Conservation (phyloP, 2,113 vertebrate genomes). For the Progne subis region DNA sequence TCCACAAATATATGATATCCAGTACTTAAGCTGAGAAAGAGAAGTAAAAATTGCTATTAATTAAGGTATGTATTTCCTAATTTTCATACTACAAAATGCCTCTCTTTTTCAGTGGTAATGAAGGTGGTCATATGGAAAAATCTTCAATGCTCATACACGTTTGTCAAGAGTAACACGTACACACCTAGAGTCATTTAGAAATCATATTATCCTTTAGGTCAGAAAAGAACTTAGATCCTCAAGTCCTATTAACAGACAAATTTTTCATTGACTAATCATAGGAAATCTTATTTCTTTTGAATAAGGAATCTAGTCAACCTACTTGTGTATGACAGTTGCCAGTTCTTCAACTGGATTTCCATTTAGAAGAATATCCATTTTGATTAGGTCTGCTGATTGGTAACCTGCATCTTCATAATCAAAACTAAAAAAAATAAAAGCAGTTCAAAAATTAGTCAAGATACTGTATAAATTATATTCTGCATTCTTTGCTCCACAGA, state of each 20-base stretch:
- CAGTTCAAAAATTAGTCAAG: neutral
- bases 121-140: neutral
- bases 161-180: neutral
- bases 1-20: neutral
- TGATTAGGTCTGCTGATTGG: conserved; percentile 88
- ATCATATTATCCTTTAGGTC: neutral
- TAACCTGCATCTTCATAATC: conserved; percentile 97
- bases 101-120: neutral
- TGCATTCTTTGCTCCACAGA: neutral
- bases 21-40: neutral
- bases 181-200: neutral
- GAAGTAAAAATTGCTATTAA: neutral
- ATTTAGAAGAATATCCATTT: conserved; percentile 94
- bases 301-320: conserved; percentile 2
- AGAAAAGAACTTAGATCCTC: neutral
- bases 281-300: neutral
- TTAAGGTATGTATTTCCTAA: neutral
- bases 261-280: neutral
- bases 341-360: conserved; percentile 90
- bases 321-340: conserved; percentile 87
- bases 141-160: neutral
- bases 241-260: neutral
- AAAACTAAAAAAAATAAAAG: conserved; percentile 76
- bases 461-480: neutral
- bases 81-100: neutral